Conservation (phyloP, 2,888 invertebrate species). For the Xestia sexstrigata region DNA sequence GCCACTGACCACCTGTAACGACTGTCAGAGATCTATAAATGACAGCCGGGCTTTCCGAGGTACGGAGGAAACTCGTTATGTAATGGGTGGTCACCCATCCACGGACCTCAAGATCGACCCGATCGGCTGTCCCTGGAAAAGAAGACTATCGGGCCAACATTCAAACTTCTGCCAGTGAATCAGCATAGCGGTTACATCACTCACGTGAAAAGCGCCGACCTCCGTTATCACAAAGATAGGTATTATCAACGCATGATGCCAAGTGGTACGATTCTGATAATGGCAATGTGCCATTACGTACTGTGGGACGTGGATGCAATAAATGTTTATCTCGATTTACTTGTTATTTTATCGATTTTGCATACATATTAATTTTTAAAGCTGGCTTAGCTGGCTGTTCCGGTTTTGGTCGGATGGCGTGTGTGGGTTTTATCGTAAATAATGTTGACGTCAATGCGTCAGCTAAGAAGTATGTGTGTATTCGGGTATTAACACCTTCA, state of each 20-base stretch:
- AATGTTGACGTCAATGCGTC: background rate
- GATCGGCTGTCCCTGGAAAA: background rate
- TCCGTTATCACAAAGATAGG: slow-evolving; percentile 61
- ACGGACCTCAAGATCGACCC: no score
- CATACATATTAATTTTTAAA: slow-evolving; percentile 29
- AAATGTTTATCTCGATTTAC: slow-evolving; percentile 36
- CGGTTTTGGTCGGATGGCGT: slow-evolving; percentile 11
- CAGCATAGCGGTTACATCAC: slow-evolving; percentile 40
- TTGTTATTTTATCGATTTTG: slow-evolving; percentile 36
- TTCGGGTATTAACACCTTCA: no score
- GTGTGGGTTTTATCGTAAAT: background rate
- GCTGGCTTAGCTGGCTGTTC: slow-evolving; percentile 1
- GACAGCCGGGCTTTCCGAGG: no score
- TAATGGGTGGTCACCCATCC: no score
- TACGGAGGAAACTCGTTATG: no score
- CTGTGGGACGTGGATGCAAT: slow-evolving; percentile 33
- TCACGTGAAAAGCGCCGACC: slow-evolving; percentile 36
- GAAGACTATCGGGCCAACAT: background rate
- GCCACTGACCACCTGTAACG: no score
- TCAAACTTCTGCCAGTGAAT: slow-evolving; percentile 26
- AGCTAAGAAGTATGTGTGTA: background rate
- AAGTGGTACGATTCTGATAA: slow-evolving; percentile 61
- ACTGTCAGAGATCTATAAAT: no score
- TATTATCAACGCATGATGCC: slow-evolving; percentile 60
- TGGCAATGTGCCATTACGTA: slow-evolving; percentile 43